Conservation (phyloP, 53 echinoderm and acorn worm genomes). For the Pentamera pediparva region DNA sequence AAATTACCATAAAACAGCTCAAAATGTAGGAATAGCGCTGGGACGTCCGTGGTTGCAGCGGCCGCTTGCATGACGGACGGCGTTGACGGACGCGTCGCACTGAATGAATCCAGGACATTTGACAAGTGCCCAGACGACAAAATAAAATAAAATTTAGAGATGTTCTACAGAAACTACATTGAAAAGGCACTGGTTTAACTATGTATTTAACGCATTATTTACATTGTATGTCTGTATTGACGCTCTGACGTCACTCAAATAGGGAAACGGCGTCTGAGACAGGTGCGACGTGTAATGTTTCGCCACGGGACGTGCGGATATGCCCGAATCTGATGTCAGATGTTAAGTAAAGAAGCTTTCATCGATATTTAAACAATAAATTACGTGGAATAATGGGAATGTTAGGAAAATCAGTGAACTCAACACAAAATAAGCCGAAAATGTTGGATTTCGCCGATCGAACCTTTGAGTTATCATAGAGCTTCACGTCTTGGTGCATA, state of each 20-base stretch:
- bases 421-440: no score
- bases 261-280: not conserved
- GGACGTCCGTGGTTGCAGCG: constrained; percentile 7
- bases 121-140: constrained; percentile 2
- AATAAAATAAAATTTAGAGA: no score
- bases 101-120: constrained; percentile 6
- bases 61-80: constrained; percentile 12
- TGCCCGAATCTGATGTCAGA: no score
- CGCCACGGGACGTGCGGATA: no score
- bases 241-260: not conserved
- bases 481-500: no score
- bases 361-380: no score
- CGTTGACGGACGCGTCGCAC: not conserved
- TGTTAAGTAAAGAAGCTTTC: no score
- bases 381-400: no score
- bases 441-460: no score
- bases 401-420: no score
- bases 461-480: no score
- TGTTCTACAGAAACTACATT: not conserved
- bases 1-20: constrained; percentile 23
- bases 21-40: no score
- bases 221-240: constrained; percentile 4
- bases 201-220: constrained; percentile 7
- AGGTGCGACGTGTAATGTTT: constrained; percentile 2
- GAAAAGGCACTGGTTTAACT: not conserved